Conservation (phyloP, 1,140 invertebrate species). For the Aphis gossypii region DNA sequence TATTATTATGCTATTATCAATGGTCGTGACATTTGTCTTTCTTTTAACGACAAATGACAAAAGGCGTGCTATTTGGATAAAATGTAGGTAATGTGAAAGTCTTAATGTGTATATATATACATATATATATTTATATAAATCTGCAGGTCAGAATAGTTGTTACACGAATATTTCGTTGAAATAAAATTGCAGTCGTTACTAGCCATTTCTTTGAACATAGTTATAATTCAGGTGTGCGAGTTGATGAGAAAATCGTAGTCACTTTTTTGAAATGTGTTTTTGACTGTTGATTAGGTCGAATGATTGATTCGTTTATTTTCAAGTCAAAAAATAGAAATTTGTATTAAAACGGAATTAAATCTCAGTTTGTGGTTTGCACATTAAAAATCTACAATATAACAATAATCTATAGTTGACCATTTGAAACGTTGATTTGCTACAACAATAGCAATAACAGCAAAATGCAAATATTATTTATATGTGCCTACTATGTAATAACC, state of each 20-base stretch:
- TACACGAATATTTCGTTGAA: not conserved
- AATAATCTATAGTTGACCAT: too few relatives aligned
- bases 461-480: not conserved
- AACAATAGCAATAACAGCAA: not conserved
- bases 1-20: not conserved
- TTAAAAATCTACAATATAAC: not conserved
- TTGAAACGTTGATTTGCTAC: not conserved
- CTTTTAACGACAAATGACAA: constrained; percentile 17
- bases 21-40: constrained; percentile 17
- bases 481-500: too few relatives aligned
- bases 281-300: not conserved
- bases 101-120: not conserved
- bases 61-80: not conserved
- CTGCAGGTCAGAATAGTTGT: not conserved
- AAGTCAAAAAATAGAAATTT: not conserved
- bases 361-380: not conserved
- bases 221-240: not conserved
- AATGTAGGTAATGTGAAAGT: not conserved
- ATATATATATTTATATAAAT: not conserved
- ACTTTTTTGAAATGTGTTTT: not conserved
- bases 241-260: not conserved
- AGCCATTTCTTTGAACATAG: not conserved
- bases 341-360: not conserved
- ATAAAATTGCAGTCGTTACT: not conserved
- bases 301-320: constrained; percentile 17